Base-by-base conservation (phyloP, 2,888 invertebrate genomes). In the Lottia gigantea region DNA sequence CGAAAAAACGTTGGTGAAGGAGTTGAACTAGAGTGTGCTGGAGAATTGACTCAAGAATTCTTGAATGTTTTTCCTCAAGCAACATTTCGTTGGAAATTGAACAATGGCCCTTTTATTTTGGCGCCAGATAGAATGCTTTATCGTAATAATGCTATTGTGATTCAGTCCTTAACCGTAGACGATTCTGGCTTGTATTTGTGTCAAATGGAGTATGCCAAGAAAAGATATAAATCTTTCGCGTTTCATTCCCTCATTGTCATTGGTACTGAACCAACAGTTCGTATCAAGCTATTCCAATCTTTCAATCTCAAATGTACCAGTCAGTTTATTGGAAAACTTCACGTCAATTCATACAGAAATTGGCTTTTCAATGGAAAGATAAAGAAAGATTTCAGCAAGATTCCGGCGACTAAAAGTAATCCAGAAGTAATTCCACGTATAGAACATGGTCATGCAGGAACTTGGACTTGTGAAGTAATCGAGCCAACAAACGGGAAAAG, bases 181-280 rank as follows among this genome's bases (percentile, higher is more conserved):
- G 67, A 67, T 55, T 31, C 55, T n/a, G 67, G 67, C 8, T 26
- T 67, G 14, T 67, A 67, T 67, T 49, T 61, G 4, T 67, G 67
- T 55, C 40, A 45, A 11, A 67, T 67, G 25, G 67, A 55, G n/a
- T 67, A 67, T 40, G 55, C n/a, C 8, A 49, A 49, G 40, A 46
- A 67, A n/a, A 55, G 31, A 23, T 40, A 55, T 40, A 67, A 67
- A 61, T 61, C 67, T 14, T 49, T 55, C 0, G 49, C 55, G n/a
- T 31, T 67, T 12, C 55, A 55, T 67, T 40, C 67, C 19, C 19
- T 67, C 12, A 19, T 45, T 31, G 67, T 67, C n/a, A 67, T 45
- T 26, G 31, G 31, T 16, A n/a, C 49, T 61, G 19, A 14, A 8
- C 55, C 55, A 23, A 61, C 67, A 49, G 61, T 19, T 55, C 25